Conservation (phyloP, 2,113 vertebrate genomes). For the Cyanistes caeruleus region DNA sequence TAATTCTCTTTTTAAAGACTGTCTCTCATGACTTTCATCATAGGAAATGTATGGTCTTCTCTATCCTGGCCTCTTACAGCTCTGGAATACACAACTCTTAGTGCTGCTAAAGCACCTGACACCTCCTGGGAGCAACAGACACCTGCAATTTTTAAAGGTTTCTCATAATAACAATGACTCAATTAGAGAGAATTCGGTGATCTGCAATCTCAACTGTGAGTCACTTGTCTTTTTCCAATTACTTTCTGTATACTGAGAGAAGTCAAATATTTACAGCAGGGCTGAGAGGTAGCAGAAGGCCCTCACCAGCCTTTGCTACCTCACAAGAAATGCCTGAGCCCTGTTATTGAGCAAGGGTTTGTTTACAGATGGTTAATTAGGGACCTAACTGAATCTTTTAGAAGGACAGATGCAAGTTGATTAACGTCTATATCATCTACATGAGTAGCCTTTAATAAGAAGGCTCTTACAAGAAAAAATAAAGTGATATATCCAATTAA, state of each 20-base stretch:
- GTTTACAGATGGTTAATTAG: constrained; percentile 64
- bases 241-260: neutral
- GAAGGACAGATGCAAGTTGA: constrained; percentile 58
- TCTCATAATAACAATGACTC: neutral
- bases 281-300: neutral
- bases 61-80: neutral
- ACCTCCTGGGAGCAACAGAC: neutral
- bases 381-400: constrained; percentile 46
- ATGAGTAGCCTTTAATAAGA: constrained; percentile 61
- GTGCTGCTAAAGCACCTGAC: neutral
- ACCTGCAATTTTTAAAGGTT: neutral
- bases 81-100: neutral
- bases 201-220: neutral
- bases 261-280: neutral
- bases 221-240: constrained; percentile 14
- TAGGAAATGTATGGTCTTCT: neutral
- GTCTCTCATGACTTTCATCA: neutral
- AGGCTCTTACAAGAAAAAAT: constrained; percentile 40
- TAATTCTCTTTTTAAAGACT: neutral
- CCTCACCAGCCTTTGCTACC: neutral
- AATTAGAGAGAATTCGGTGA: neutral
- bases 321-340: constrained; percentile 6
- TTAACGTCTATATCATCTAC: constrained; percentile 54
- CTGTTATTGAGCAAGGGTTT: neutral
- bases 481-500: constrained; percentile 64